Evolutionary conservation across 1,140 invertebrate species (phyloP), one percentile per base, ranked within the genome.

Genomic region (Bombus vancouverensis): DNA sequence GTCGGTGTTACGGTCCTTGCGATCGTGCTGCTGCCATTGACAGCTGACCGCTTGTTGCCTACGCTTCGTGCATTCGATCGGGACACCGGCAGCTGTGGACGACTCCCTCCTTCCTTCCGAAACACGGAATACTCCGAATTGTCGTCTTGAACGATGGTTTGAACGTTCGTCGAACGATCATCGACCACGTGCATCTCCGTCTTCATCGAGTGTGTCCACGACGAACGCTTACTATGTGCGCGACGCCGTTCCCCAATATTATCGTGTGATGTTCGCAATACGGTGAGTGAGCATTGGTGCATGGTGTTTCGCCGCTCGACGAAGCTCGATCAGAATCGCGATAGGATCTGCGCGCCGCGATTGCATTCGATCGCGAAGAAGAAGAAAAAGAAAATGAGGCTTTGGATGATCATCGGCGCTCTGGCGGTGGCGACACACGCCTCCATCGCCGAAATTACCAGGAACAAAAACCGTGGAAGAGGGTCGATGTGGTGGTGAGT

Each of bases 401-500:
- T 93, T 75, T 95, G 93, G 94, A 82, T 95, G 87, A 77, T 95
- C 74, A 68, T 95, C 39, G 91, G 90, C 65, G 91, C 93, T 44
- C 87, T 95, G 6, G 92, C 89, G 87, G 92, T 94, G 32, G 93
- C 92, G 66, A 83, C 93, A 32, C 90, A 94, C 65, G 87, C 88
- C 28, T 86, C 92, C n/a, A 89, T 92, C 42, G 92, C 93, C 44
- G 94, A 95, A 57, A 92, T 94, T 79, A 91, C 85, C 80, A 94
- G 94, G 88, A 96, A 94, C 92, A 96, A 96, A 88, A 96, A 96
- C 85, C 92, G 95, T 25, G 95, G 96, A 72, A 93, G 95, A 85
- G 96, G 96, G 91, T 96, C 96, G 73, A 96, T 96, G 96, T 96
- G 96, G 96, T 96, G 96, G 96, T 96, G 93, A 88, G 96, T 93